Percentiles rank a stretch among this genome's conserved stretches.
phyloP scores from a whole-genome alignment of 2,888 invertebrate species.

The Eupithecia dodoneata region DNA sequence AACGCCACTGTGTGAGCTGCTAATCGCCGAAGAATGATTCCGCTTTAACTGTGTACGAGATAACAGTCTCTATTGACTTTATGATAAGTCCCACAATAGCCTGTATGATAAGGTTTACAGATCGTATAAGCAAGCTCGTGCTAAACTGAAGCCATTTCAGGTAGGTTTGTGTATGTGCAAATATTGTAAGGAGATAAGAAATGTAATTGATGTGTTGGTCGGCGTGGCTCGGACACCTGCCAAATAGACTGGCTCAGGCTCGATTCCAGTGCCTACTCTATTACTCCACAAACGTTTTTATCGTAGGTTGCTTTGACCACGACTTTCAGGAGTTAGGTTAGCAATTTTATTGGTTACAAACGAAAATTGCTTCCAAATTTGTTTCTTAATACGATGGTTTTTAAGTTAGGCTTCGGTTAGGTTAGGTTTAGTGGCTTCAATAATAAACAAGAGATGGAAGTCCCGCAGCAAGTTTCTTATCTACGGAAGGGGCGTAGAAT shows the following conservation, averaged over 20 bases:
- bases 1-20: conserved; percentile 27
- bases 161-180: conserved; percentile 38
- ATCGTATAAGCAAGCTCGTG: conserved; percentile 44
- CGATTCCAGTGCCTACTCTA: conserved; percentile 25
- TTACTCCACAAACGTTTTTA: background rate
- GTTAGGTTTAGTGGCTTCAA: background rate
- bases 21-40: conserved; percentile 38
- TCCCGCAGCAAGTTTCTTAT: background rate
- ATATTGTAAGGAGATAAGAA: conserved; percentile 44
- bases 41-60: conserved; percentile 27
- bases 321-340: background rate
- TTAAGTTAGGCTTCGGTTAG: background rate
- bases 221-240: conserved; percentile 40
- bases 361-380: too few relatives aligned
- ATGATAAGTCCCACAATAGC: conserved; percentile 40
- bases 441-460: background rate
- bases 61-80: conserved; percentile 32
- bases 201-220: conserved; percentile 43
- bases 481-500: background rate
- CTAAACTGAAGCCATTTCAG: conserved; percentile 47
- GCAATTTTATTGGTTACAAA: too few relatives aligned
- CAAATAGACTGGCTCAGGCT: conserved; percentile 35
- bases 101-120: conserved; percentile 42
- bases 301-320: background rate
- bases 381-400: background rate